phyloP scores from a whole-genome alignment of 2,888 invertebrate species.

The Ceratothoa steindachneri region DNA sequence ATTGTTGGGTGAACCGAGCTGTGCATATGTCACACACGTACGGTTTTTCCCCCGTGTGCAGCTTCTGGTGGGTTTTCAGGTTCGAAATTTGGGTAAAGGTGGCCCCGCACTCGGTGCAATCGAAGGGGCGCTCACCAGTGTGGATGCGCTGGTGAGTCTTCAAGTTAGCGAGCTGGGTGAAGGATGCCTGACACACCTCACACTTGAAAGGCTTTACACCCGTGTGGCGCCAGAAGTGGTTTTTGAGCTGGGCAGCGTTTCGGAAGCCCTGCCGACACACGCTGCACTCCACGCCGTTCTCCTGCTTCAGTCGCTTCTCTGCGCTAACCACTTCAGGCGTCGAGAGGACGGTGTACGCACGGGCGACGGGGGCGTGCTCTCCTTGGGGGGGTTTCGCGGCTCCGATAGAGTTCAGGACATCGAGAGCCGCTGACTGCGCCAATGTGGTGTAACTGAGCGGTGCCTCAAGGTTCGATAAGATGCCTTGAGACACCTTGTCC shows the following conservation, averaged over 20 bases:
- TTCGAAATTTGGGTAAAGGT: constrained; percentile 46
- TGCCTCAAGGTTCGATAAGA: not conserved
- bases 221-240: constrained; percentile 44
- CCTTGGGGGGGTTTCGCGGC: not conserved
- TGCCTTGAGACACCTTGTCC: too few species aligned
- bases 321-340: not conserved
- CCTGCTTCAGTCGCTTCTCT: constrained; percentile 17
- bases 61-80: constrained; percentile 42
- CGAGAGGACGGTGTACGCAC: not conserved
- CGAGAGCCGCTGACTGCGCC: constrained; percentile 4
- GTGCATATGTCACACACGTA: constrained; percentile 45
- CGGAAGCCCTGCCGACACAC: constrained; percentile 35
- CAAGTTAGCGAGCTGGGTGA: constrained; percentile 42
- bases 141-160: constrained; percentile 46
- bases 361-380: not conserved
- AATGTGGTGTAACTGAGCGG: not conserved
- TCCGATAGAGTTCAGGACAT: not conserved
- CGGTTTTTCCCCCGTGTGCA: constrained; percentile 46
- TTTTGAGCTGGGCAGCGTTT: constrained; percentile 40
- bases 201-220: constrained; percentile 45
- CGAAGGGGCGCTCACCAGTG: constrained; percentile 44
- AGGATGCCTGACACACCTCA: constrained; percentile 38
- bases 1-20: constrained; percentile 42
- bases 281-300: constrained; percentile 30
- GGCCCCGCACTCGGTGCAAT: constrained; percentile 38